Base-by-base conservation (phyloP, 2,888 invertebrate species). In the Melanostoma mellinum region DNA sequence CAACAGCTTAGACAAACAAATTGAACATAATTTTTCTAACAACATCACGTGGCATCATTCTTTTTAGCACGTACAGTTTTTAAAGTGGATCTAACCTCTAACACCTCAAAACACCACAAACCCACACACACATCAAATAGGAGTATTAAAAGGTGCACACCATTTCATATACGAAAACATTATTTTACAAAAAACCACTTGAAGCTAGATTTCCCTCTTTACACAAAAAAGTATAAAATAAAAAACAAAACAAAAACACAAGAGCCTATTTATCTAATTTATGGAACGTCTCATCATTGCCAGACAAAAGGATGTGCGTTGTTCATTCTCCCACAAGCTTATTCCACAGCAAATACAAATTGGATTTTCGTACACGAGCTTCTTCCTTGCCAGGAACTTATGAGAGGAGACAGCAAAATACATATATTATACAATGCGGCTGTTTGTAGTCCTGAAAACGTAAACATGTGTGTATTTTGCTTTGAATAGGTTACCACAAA, bases 241-340 rank as follows among this genome's bases (percentile, higher is more conserved):
- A 20, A 20, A 20, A 20, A 1, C 20, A 20, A 20, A 20, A 20
- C 20, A 55, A 30, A 30, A 61, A 8, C 33, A 63, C 36, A 63
- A 50, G 40, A 38, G 5, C 63, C 36, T 50, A 63, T 63, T 63
- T 48, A 6, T 32, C 36, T 48, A 63, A 63, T 63, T 63, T 63
- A 63, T 63, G 63, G 63, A 63, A 63, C 10, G 63, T 50, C 48
- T 63, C 63, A 63, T 63, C 63, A 63, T 50, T 63, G 50, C 50
- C 63, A 50, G 32, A 50, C 63, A 63, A 63, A 63, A 38, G 50
- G 50, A 63, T 38, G 6, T 20, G 20, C 20, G 20, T 20, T 20
- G 20, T 20, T 20, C 20, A 1, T 38, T 63, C 38, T 63, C 38
- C n/a, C n/a, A 30, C 38, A 50, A 50, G 1, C 6, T 38, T 36